Evolutionary conservation across 2,888 invertebrate species (phyloP).

Genomic region (Herminia tarsipennalis): DNA sequence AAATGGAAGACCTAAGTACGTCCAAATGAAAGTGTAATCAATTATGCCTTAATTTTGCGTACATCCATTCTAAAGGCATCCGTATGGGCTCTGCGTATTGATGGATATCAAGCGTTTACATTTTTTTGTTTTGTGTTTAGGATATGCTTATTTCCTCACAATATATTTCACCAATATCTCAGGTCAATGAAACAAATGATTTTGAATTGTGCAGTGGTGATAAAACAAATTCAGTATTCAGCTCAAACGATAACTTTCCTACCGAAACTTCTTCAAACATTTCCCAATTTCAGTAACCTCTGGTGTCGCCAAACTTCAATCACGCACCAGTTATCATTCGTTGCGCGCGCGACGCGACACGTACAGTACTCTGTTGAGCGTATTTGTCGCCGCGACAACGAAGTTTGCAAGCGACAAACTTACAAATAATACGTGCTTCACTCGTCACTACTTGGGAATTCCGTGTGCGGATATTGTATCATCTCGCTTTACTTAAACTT

Average conservation of each 20-base stretch:
- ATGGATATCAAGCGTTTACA: no score
- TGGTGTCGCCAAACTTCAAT: slow-evolving; percentile 24
- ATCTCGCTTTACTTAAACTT: slow-evolving; percentile 52
- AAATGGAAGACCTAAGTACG: no score
- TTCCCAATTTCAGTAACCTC: slow-evolving; percentile 3
- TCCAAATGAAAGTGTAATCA: no score
- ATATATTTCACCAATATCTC: no score
- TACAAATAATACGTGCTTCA: slow-evolving; percentile 52
- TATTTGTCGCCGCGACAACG: slow-evolving; percentile 47
- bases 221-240: background rate
- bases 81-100: no score
- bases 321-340: slow-evolving; percentile 40
- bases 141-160: no score
- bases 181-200: no score
- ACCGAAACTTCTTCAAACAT: background rate
- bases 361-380: slow-evolving; percentile 50
- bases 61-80: no score
- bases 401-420: slow-evolving; percentile 52
- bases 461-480: slow-evolving; percentile 42
- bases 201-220: no score
- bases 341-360: slow-evolving; percentile 43
- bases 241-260: background rate
- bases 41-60: no score
- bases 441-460: slow-evolving; percentile 47
- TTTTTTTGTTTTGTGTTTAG: no score